Base-by-base conservation (phyloP, 1,140 invertebrate species). In the Drosophila navojoa region DNA sequence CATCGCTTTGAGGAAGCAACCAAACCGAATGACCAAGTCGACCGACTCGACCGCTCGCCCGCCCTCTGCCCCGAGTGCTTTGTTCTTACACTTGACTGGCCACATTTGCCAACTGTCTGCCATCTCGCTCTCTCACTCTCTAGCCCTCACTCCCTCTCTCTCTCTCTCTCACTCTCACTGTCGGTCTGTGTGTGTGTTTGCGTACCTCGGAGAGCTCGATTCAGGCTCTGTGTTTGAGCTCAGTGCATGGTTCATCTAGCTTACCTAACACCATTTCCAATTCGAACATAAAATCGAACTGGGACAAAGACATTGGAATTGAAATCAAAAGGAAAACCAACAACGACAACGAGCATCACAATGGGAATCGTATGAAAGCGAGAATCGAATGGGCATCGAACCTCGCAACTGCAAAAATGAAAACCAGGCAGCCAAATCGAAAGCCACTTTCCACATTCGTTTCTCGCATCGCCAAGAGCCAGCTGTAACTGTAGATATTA, bases 1-100 rank as follows among this genome's bases (percentile, higher is more conserved):
- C 59, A 15, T 10, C 29, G 22, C 25, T 29, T 10, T 16, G 16
- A 16, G 42, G 10, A 13, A 25, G 47, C 11, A 38, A 13, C 35
- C 35, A 11, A 38, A 38, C 35, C 35, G 35, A 11, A 11, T 35
- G 10, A 50, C 32, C 32, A 32, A 7, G 6, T 32, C 32, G 32
- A 32, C 72, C 66, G 25, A 59, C 55, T 32, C 32, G 9, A 32
- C 72, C 66, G 29, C 67, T 55, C 32, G 62, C 11, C 44, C 42
- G 66, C 49, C 42, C 40, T 29, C 32, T 62, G 58, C 70, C 54
- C 67, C 55, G 53, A 86, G 66, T 78, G 74, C 81, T 86, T 85
- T 85, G 81, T 85, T 85, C 81, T 86, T 78, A 71, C 81, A 76
- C 81, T 78, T 86, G 81, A 86, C 81, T 85, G 81, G 63, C 52